Percentiles rank a stretch among this genome's conserved stretches.
phyloP scores from a whole-genome alignment of 2,888 invertebrate genomes.

The Hypolimnas misippus region DNA sequence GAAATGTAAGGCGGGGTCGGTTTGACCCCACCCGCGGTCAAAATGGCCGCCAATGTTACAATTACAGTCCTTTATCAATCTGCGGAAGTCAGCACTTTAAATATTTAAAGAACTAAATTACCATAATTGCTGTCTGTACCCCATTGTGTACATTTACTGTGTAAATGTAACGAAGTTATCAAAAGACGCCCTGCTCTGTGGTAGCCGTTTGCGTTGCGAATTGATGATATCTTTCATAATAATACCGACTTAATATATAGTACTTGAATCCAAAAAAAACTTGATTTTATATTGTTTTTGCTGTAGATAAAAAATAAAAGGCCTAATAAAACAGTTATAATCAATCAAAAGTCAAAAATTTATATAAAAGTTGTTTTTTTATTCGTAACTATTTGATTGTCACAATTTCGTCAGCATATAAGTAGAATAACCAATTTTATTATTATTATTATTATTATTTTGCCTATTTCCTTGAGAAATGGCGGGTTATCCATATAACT shows the following conservation, averaged over 20 bases:
- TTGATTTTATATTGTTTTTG: too few species aligned
- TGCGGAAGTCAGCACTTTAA: slow-evolving; percentile 62
- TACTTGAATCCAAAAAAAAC: too few species aligned
- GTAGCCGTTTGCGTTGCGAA: background rate
- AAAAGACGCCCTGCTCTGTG: slow-evolving; percentile 7
- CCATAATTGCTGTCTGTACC: slow-evolving; percentile 47
- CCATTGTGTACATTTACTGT: slow-evolving; percentile 40
- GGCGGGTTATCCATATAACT: too few species aligned
- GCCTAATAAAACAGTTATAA: too few species aligned
- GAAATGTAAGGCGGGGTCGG: slow-evolving; percentile 80
- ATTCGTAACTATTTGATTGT: too few species aligned
- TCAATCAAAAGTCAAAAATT: too few species aligned
- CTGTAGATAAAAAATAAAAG: too few species aligned
- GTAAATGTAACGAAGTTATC: slow-evolving; percentile 33
- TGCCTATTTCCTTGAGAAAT: too few species aligned
- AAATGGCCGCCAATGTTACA: slow-evolving; percentile 79
- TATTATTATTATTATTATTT: too few species aligned
- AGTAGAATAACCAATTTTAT: too few species aligned
- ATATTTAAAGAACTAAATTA: slow-evolving; percentile 52
- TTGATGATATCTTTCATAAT: background rate
- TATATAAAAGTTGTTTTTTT: too few species aligned
- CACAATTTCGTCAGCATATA: too few species aligned
- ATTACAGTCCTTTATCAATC: slow-evolving; percentile 70
- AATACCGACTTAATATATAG: background rate
- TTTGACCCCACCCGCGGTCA: slow-evolving; percentile 80